Evolutionary conservation across 1,140 invertebrate genomes (phyloP).

Genomic region (Diprion similis): DNA sequence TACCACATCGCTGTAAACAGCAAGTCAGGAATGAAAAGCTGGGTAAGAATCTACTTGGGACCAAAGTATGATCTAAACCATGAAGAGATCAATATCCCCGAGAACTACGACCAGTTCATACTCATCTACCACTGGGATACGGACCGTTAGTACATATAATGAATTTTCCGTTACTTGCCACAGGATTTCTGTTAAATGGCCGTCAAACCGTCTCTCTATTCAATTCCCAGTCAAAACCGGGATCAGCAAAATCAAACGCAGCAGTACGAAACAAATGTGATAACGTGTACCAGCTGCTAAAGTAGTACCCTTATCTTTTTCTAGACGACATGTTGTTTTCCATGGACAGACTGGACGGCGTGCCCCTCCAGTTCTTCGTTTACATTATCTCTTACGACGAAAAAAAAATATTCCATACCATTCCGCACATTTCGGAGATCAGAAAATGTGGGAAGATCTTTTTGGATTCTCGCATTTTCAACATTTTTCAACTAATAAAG

Average conservation of each 20-base stretch:
- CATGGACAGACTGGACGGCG: slow-evolving; percentile 55
- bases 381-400: slow-evolving; percentile 52
- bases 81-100: slow-evolving; percentile 37
- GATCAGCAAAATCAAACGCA: slow-evolving; percentile 54
- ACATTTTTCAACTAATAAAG: too few relatives aligned
- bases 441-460: slow-evolving; percentile 62
- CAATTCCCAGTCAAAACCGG: slow-evolving; percentile 54
- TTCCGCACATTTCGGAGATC: slow-evolving; percentile 45
- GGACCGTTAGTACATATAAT: slow-evolving; percentile 44
- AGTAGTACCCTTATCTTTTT: slow-evolving; percentile 49
- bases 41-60: slow-evolving; percentile 57
- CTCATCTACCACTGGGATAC: slow-evolving; percentile 58
- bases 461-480: slow-evolving; percentile 74
- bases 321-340: slow-evolving; percentile 57
- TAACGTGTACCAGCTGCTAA: slow-evolving; percentile 48
- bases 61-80: slow-evolving; percentile 50
- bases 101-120: slow-evolving; percentile 56
- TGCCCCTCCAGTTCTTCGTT: slow-evolving; percentile 58
- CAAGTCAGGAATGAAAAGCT: slow-evolving; percentile 58
- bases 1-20: slow-evolving; percentile 62
- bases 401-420: slow-evolving; percentile 35
- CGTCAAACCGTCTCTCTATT: slow-evolving; percentile 19
- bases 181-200: slow-evolving; percentile 12
- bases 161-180: slow-evolving; percentile 8
- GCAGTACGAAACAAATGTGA: slow-evolving; percentile 52